phyloP scores from a whole-genome alignment of 1,140 invertebrate species.

The Oncopodura yosiiana region DNA sequence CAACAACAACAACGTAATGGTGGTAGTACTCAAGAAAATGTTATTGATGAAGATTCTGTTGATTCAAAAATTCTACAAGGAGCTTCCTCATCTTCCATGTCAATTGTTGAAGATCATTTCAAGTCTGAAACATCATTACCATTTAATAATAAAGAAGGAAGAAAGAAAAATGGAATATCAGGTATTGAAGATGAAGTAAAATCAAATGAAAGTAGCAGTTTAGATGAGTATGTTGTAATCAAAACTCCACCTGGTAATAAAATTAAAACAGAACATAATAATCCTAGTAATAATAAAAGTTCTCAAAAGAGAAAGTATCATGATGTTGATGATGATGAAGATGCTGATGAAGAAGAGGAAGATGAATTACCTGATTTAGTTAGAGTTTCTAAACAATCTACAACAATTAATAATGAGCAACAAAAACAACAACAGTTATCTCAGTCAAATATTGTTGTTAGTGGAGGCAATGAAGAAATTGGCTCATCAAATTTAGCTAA shows the following conservation, averaged over 20 bases:
- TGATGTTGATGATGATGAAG: conserved; percentile 39
- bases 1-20: conserved; percentile 1
- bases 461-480: neutral
- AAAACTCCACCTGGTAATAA: neutral
- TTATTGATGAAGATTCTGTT: neutral
- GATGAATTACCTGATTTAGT: conserved; percentile 8
- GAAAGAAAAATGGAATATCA: neutral
- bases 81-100: neutral
- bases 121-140: neutral
- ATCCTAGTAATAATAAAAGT: neutral
- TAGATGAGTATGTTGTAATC: conserved; percentile 20
- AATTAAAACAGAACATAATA: neutral
- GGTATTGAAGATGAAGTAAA: conserved; percentile 12
- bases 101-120: conserved; percentile 22
- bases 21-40: neutral
- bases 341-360: conserved; percentile 4
- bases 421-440: neutral
- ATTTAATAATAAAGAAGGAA: neutral
- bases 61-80: neutral
- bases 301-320: conserved; percentile 39
- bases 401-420: neutral
- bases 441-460: neutral
- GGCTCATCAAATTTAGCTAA: conserved; percentile 1
- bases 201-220: conserved; percentile 11
- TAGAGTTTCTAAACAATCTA: neutral